Conservation (phyloP, 2,888 invertebrate genomes). For the Rotaria magnacalcarata region DNA sequence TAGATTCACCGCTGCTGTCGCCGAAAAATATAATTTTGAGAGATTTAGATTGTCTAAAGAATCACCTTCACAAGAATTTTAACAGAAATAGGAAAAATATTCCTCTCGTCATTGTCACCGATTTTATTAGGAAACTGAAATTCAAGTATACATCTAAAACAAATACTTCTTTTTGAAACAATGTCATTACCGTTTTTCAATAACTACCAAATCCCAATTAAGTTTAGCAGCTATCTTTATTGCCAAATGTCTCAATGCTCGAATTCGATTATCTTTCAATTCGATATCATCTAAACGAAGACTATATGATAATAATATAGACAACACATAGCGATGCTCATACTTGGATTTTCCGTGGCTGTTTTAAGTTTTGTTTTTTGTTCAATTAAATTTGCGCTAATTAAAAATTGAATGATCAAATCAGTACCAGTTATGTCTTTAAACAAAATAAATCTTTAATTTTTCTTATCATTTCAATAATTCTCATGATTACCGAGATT, state of each 20-base stretch:
- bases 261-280: constrained; percentile 23
- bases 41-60: too few relatives aligned
- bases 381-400: constrained; percentile 29
- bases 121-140: too few relatives aligned
- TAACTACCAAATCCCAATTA: background rate
- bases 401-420: constrained; percentile 25
- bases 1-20: too few relatives aligned
- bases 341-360: constrained; percentile 28
- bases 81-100: too few relatives aligned
- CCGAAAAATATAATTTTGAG: too few relatives aligned
- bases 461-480: background rate
- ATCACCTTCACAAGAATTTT: too few relatives aligned
- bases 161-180: too few relatives aligned
- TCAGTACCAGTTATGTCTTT: background rate
- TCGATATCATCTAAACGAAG: constrained; percentile 30
- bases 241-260: constrained; percentile 26
- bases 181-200: background rate
- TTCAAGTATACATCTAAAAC: background rate
- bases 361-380: constrained; percentile 28
- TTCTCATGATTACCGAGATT: background rate
- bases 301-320: too few relatives aligned
- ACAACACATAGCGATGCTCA: background rate
- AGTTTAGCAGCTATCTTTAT: constrained; percentile 27
- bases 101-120: too few relatives aligned
- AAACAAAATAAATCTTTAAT: background rate